Base-by-base conservation (phyloP, 2,888 invertebrate species). In the Lamellibrachia columna region DNA sequence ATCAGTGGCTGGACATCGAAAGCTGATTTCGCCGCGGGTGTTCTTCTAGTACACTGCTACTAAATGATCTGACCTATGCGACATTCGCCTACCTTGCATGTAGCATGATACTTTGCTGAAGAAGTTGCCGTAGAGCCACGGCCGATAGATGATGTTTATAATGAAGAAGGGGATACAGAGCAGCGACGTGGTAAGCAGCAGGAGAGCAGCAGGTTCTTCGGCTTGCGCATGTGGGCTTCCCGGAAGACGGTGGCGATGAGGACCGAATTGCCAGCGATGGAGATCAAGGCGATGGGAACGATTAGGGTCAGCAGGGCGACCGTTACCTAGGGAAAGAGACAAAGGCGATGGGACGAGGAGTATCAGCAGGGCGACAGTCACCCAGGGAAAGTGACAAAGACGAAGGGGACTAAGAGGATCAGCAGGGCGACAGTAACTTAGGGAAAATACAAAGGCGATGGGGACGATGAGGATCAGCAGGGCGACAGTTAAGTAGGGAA, bases 141-240 rank as follows among this genome's bases (percentile, higher is more conserved):
- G 95, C 91, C 95, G 94, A 93, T 96, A 95, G 52, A 96, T 95
- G n/a, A 96, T 96, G 22, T 95, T 95, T 52, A 95, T 96, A 15
- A 96, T 97, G 0, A 98, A 98, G 9, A 98, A 97, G 0, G 98
- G 98, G 90, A 98, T 98, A 95, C 98, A 98, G 52, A 98, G 97
- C 28, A 98, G 97, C 94, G 98, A 98, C 90, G 98, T 60, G 98
- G 97, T 94, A 98, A 97, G 96, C 97, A 94, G 98, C 98, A 9
- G 98, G 97, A 95, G 95, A 98, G 97, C 95, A 98, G 97, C 53
- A 98, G 98, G 94, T 98, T 98, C 94, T 95, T 95, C 7, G 95
- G 95, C 90, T 95, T 95, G 91, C 95, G 94, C 92, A 95, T 93
- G 75, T 94, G 94, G 90, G 94, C 94, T 91, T 95, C 95, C 7